Evolutionary conservation across 2,113 vertebrate genomes (phyloP).

Genomic region (Nothobranchius furzeri): DNA sequence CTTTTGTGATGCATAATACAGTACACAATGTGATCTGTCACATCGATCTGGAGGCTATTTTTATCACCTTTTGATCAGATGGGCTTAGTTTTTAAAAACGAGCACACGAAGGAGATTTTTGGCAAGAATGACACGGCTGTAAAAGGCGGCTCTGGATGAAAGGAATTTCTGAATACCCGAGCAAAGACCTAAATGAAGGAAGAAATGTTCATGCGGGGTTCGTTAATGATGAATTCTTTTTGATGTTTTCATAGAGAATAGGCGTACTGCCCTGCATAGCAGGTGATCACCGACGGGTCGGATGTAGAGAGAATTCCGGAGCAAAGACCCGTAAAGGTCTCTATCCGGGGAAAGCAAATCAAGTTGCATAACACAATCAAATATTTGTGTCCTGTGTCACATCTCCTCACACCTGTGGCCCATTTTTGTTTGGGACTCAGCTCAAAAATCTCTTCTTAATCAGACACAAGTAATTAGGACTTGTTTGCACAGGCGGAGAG

Average conservation of each 20-base stretch:
- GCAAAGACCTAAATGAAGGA: slow-evolving; percentile 47
- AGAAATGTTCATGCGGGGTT: slow-evolving; percentile 33
- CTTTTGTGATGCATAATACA: slow-evolving; percentile 49
- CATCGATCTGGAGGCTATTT: slow-evolving; percentile 57
- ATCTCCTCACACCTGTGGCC: slow-evolving; percentile 57
- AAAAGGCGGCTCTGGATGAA: slow-evolving; percentile 46
- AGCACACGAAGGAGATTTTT: slow-evolving; percentile 21
- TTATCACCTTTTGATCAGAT: slow-evolving; percentile 56
- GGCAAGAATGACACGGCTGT: slow-evolving; percentile 35
- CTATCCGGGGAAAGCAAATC: not conserved
- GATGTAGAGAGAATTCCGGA: not conserved
- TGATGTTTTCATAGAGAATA: slow-evolving; percentile 45
- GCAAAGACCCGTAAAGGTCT: not conserved
- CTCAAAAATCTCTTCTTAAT: slow-evolving; percentile 66
- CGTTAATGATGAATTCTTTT: slow-evolving; percentile 44
- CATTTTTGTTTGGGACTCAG: slow-evolving; percentile 42
- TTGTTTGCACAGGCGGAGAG: slow-evolving; percentile 70
- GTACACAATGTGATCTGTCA: slow-evolving; percentile 33
- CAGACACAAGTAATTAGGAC: slow-evolving; percentile 64
- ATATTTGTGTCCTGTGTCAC: not conserved
- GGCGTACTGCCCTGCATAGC: slow-evolving; percentile 16
- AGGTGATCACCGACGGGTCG: not conserved
- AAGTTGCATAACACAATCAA: slow-evolving; percentile 17
- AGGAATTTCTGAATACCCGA: slow-evolving; percentile 49
- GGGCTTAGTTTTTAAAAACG: slow-evolving; percentile 38